A percentile compares a stretch with the other conserved stretches of the same genome.
phyloP scores from a whole-genome alignment of 1,140 invertebrate genomes.

The Camponotus floridanus region DNA sequence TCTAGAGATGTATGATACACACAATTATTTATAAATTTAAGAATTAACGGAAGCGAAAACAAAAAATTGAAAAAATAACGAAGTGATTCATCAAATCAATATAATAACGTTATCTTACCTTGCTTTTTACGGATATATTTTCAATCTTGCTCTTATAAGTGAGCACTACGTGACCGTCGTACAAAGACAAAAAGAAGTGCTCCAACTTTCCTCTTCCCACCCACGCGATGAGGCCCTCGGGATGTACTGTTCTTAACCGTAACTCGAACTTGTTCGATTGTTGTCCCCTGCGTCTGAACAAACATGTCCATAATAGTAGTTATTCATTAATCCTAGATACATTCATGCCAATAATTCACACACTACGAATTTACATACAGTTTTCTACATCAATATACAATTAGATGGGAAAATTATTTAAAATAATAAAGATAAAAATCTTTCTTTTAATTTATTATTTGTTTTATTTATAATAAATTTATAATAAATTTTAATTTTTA shows the following conservation, averaged over 20 bases:
- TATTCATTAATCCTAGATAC: neutral
- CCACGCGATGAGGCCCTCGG: constrained; percentile 89
- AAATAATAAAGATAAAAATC: neutral
- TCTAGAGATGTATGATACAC: neutral
- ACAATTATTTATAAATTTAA: neutral
- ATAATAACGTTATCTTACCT: constrained; percentile 77
- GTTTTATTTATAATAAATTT: too few species aligned
- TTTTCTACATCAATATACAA: constrained; percentile 1
- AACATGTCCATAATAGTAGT: constrained; percentile 16
- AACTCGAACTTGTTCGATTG: constrained; percentile 89
- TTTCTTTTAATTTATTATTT: neutral
- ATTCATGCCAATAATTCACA: constrained; percentile 30
- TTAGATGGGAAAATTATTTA: neutral
- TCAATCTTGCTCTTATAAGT: constrained; percentile 84
- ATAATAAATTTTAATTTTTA: neutral
- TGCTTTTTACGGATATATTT: constrained; percentile 86
- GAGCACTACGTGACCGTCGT: constrained; percentile 88
- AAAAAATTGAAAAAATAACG: neutral
- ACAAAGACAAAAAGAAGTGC: constrained; percentile 82
- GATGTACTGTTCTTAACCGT: constrained; percentile 87
- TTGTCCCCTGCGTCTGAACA: constrained; percentile 86
- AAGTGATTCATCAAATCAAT: neutral
- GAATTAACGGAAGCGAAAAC: neutral
- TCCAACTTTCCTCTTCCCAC: constrained; percentile 87
- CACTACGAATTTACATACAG: neutral